Percentiles rank a stretch among this genome's conserved stretches.
phyloP scores from a whole-genome alignment of 1,140 invertebrate species.

The Adoxophyes honmai region DNA sequence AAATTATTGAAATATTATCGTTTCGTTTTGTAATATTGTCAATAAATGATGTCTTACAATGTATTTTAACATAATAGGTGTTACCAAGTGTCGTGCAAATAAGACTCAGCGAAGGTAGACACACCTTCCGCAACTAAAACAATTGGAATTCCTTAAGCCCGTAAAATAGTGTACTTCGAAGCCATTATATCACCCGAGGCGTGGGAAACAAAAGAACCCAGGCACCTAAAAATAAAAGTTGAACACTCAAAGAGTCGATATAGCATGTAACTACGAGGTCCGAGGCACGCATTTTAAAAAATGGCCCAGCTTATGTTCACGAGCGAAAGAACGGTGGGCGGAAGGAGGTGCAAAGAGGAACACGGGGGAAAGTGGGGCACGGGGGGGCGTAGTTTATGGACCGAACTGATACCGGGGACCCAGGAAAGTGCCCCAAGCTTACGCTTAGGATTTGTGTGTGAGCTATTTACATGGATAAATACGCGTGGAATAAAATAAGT shows the following conservation, averaged over 20 bases:
- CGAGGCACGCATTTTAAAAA: constrained; percentile 67
- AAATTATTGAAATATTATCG: no score
- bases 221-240: constrained; percentile 51
- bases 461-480: constrained; percentile 50
- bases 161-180: no score
- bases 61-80: no score
- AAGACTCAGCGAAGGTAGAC: no score
- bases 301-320: constrained; percentile 61
- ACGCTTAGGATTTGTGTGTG: constrained; percentile 63
- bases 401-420: constrained; percentile 67
- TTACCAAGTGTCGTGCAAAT: no score
- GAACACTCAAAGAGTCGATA: constrained; percentile 47
- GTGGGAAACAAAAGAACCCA: constrained; percentile 13
- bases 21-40: no score
- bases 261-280: constrained; percentile 45
- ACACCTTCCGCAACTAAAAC: no score
- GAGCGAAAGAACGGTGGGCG: constrained; percentile 38
- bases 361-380: constrained; percentile 20
- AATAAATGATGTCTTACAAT: no score
- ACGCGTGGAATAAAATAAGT: constrained; percentile 31
- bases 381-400: constrained; percentile 58
- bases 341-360: constrained; percentile 28
- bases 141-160: no score
- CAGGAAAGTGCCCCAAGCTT: constrained; percentile 62
- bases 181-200: neutral